Base-by-base conservation (phyloP, 2,888 invertebrate genomes). In the Ophion ventricosus region DNA sequence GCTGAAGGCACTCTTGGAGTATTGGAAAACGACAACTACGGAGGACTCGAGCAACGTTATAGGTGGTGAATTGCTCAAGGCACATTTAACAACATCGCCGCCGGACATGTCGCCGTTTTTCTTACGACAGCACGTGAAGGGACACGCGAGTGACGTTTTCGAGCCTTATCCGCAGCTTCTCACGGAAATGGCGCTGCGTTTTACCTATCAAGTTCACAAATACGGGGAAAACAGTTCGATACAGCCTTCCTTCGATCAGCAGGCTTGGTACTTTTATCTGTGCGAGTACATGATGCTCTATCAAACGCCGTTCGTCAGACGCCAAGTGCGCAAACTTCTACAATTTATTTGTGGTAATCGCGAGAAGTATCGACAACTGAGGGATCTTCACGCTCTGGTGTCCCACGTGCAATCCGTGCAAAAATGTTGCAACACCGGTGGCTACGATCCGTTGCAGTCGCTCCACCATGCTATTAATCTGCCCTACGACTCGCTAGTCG, bases 41-140 rank as follows among this genome's bases (percentile, higher is more conserved):
- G 94, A 94, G 76, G 94, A 94, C 54, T 76, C 91, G 5, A 91
- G 91, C 25, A 90, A 94, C n/a, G 93, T 95, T 17, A 93, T 95
- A 0, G 95, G 94, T 25, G 96, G 96, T 59, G 96, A 95, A 91
- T 94, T 98, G 61, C 93, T 99, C 61, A 98, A 97, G 92, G 97
- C 97, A 59, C 97, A 97, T 88, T 96, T 97, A 17, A 96, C 96
- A 1, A 96, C 96, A 54, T 96, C 98, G 0, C 96, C 97, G 66
- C 98, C 98, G 0, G 99, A 99, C 92, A 98, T 99, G 97, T 97
- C 98, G 7, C 99, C 99, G 11, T 98, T 99, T 94, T 99, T 99
- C 94, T 95, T 97, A 75, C 96, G 97, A 87, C 98, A 98, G 91
- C 98, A 98, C 91, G 97, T 99, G 56, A 98, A 98, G 93, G 95